A percentile compares a stretch with the other conserved stretches of the same genome.
phyloP scores from a whole-genome alignment of 2,797 vertebrate species.

The Chrysolophus pictus region DNA sequence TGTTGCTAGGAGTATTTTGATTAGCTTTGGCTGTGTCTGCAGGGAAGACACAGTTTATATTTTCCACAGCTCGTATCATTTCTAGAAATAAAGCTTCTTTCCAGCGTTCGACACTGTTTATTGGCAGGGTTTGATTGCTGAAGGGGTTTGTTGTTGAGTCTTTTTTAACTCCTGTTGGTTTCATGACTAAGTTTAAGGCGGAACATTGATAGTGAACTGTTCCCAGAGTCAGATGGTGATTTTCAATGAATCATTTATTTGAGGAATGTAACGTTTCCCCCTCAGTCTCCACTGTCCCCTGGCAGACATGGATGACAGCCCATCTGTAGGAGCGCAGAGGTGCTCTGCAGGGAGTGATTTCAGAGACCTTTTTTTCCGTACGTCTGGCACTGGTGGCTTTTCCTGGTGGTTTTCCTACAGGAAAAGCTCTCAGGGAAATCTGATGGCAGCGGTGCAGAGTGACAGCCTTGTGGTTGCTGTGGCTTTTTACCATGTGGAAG shows the following conservation, averaged over 20 bases:
- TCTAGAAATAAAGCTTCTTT: conserved; percentile 12
- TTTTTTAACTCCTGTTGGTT: conserved; percentile 24
- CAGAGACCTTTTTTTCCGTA: background rate
- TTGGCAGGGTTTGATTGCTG: background rate
- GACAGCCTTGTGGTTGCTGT: background rate
- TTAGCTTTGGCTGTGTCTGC: conserved; percentile 53
- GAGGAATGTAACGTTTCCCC: background rate
- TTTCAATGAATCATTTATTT: conserved; percentile 5
- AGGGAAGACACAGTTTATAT: conserved; percentile 54
- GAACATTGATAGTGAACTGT: background rate
- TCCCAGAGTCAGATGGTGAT: background rate
- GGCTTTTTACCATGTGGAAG: background rate
- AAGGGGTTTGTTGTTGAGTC: background rate
- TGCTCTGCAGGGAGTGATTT: background rate
- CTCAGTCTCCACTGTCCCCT: background rate
- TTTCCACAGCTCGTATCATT: conserved; percentile 40
- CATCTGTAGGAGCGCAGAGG: background rate
- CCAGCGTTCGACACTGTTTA: background rate
- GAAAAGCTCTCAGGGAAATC: background rate
- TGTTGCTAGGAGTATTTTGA: conserved; percentile 50
- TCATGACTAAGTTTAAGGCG: background rate
- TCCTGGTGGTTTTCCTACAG: background rate
- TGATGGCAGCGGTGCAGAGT: fast-evolving
- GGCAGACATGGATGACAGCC: fast-evolving
- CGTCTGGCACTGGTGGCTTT: background rate